Conservation (phyloP, 2,113 vertebrate species). For the Saguinus imperator region DNA sequence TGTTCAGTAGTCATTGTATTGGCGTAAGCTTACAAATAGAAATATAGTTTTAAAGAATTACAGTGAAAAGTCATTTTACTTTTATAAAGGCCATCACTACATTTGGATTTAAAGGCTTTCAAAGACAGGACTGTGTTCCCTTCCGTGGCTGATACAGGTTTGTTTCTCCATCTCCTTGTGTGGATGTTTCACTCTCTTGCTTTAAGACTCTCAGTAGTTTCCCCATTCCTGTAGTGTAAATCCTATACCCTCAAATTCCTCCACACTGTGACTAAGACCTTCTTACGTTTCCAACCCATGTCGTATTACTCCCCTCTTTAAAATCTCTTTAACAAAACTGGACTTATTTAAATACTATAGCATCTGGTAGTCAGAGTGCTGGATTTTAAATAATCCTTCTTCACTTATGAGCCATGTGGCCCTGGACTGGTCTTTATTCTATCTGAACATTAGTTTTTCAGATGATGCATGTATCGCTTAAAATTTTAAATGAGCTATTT, state of each 20-base stretch:
- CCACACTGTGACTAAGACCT: background rate
- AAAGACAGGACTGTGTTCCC: background rate
- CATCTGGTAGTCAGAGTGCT: background rate
- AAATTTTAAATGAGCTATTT: background rate
- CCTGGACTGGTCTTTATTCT: background rate
- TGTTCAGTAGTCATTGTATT: background rate
- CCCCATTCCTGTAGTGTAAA: background rate
- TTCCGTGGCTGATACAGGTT: background rate
- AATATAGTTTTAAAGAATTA: background rate
- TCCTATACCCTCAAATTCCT: background rate
- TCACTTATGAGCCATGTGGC: background rate
- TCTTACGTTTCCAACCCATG: background rate
- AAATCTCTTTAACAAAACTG: background rate
- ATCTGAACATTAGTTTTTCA: background rate
- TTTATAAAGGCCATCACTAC: background rate
- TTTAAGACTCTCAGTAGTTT: background rate
- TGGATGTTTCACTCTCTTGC: accelerated
- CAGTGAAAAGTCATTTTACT: background rate
- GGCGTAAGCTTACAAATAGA: background rate
- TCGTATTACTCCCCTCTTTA: background rate
- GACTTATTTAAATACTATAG: background rate
- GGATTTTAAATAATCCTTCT: background rate
- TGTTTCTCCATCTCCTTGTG: background rate
- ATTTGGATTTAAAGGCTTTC: background rate
- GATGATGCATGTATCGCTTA: background rate